Conservation (phyloP, 2,888 invertebrate species). For the Patella pellucida region DNA sequence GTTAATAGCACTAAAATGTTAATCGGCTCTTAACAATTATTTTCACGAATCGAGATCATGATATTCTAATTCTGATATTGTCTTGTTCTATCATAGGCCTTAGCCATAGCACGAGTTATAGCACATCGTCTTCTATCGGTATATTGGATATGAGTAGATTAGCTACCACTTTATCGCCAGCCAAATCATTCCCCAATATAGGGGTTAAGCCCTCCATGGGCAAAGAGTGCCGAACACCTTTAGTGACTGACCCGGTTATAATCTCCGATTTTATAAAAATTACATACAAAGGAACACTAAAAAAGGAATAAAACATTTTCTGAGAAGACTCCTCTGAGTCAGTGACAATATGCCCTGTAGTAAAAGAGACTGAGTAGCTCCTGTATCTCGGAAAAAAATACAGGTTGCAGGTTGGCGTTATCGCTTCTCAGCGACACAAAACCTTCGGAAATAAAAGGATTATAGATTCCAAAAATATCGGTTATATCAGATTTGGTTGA, state of each 20-base stretch:
- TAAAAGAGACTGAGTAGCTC: conserved; percentile 36
- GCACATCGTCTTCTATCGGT: neutral
- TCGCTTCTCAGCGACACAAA: conserved; percentile 27
- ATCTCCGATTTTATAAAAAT: conserved; percentile 29
- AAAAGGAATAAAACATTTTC: too few species aligned
- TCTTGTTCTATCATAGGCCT: neutral
- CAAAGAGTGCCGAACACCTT: conserved; percentile 32
- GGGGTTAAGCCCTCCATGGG: too few species aligned
- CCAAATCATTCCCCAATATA: conserved; percentile 34
- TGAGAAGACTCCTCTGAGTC: conserved; percentile 26
- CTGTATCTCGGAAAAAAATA: conserved; percentile 36
- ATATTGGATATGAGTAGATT: conserved; percentile 11
- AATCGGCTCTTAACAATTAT: too few species aligned
- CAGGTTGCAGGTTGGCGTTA: neutral
- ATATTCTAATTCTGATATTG: too few species aligned
- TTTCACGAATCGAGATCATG: too few species aligned
- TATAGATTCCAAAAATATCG: conserved; percentile 26
- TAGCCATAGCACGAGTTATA: neutral
- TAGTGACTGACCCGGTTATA: conserved; percentile 28
- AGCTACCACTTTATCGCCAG: conserved; percentile 25
- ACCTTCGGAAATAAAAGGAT: conserved; percentile 33
- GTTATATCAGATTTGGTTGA: conserved; percentile 19
- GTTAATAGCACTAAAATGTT: too few species aligned
- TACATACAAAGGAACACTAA: conserved; percentile 32
- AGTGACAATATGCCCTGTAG: conserved; percentile 29